phyloP scores from a whole-genome alignment of 2,113 vertebrate genomes.

The Rhinoderma darwinii region DNA sequence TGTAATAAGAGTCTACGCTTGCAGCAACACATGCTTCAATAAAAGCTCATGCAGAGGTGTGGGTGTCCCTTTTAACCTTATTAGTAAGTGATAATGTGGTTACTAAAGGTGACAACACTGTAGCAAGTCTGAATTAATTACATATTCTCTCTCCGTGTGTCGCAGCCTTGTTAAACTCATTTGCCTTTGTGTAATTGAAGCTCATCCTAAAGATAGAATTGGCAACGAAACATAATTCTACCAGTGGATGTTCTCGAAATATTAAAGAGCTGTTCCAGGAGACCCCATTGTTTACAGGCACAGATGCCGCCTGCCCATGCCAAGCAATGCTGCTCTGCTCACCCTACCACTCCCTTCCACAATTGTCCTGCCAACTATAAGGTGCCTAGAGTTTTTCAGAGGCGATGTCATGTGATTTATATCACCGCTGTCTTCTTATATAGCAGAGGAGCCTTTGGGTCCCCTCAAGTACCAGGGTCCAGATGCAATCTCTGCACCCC shows the following conservation, averaged over 20 bases:
- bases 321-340: background rate
- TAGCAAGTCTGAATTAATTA: constrained; percentile 44
- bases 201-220: constrained; percentile 17
- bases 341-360: background rate
- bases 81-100: constrained; percentile 48
- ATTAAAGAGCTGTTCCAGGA: background rate
- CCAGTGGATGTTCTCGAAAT: constrained; percentile 5
- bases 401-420: too few species aligned
- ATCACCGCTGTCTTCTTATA: too few species aligned
- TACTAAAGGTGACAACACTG: constrained; percentile 42
- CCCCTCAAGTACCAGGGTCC: background rate
- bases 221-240: background rate
- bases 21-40: constrained; percentile 26
- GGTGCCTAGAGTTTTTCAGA: too few species aligned
- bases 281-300: background rate
- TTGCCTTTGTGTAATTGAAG: constrained; percentile 35
- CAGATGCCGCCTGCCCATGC: background rate
- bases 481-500: too few species aligned
- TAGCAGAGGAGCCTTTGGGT: background rate
- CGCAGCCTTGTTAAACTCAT: constrained; percentile 18
- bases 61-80: constrained; percentile 35
- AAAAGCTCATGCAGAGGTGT: constrained; percentile 20
- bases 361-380: too few species aligned
- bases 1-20: constrained; percentile 13
- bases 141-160: constrained; percentile 10